These are phyloP conservation scores for Schizopygopsis malacanthus DNA, from an alignment of 2,797 vertebrate species.

Conservation along the genomic window DNA sequence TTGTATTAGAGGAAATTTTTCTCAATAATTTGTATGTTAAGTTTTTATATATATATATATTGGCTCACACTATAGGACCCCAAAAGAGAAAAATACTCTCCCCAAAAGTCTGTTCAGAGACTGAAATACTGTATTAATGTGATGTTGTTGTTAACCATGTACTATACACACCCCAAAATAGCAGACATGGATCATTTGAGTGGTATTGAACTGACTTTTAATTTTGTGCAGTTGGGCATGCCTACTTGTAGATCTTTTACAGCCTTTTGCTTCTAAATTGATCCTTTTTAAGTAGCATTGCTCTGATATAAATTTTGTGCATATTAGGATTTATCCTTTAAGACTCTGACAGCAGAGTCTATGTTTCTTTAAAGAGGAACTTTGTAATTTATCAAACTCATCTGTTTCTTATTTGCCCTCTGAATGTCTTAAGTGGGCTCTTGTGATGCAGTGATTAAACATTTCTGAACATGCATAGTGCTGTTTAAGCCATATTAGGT, in stretches of 20 bases:
- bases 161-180: neutral
- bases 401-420: neutral
- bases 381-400: slow-evolving; percentile 8
- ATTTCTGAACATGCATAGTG: neutral
- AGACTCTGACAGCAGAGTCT: neutral
- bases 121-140: neutral
- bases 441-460: neutral
- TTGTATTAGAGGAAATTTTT: no score
- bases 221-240: neutral
- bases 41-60: no score
- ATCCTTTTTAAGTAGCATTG: neutral
- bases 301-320: neutral
- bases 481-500: neutral
- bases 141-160: neutral
- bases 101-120: neutral
- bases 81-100: neutral
- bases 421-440: neutral
- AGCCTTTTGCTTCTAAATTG: neutral
- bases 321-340: neutral
- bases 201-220: neutral
- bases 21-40: no score
- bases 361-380: neutral
- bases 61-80: no score
- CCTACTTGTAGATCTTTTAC: neutral
- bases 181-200: neutral